Conservation (phyloP, 2,113 vertebrate species). For the Toxotes chatareus region DNA sequence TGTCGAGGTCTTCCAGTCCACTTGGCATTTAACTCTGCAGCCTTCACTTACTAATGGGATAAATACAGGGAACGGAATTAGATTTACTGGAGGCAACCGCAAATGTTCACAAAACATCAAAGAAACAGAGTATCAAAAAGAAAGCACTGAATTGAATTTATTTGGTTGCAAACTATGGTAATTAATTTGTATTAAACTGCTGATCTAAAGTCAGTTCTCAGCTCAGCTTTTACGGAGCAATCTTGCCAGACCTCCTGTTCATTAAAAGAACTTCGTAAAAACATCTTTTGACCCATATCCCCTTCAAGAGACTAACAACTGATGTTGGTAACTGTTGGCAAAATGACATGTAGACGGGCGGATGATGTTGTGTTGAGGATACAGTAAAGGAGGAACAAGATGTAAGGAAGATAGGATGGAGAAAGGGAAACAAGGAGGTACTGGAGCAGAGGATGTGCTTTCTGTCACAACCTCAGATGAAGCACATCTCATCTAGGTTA, state of each 20-base stretch:
- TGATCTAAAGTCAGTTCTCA: slow-evolving; percentile 2
- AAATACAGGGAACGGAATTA: not conserved
- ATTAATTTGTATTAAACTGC: slow-evolving; percentile 18
- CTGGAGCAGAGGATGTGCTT: slow-evolving; percentile 15
- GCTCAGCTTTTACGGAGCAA: slow-evolving; percentile 18
- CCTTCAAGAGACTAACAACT: not conserved
- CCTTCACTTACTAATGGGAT: slow-evolving; percentile 13
- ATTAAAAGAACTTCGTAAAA: slow-evolving; percentile 35
- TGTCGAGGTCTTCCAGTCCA: slow-evolving; percentile 14
- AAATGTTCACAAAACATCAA: slow-evolving; percentile 1
- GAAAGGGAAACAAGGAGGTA: not conserved
- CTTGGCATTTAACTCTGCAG: slow-evolving; percentile 13
- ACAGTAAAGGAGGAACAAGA: not conserved
- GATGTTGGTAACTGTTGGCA: not conserved
- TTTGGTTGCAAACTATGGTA: slow-evolving; percentile 2
- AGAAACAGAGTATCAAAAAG: slow-evolving; percentile 5
- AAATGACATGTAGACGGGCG: not conserved
- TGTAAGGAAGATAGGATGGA: not conserved
- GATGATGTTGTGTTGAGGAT: not conserved
- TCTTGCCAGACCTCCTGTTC: slow-evolving; percentile 25
- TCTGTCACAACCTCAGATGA: slow-evolving; percentile 18
- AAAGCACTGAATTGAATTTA: not conserved
- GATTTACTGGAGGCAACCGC: not conserved
- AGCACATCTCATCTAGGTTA: slow-evolving; percentile 27
- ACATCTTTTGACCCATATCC: slow-evolving; percentile 13